Conservation (phyloP, 2,113 vertebrate genomes). For the Hylia prasina region DNA sequence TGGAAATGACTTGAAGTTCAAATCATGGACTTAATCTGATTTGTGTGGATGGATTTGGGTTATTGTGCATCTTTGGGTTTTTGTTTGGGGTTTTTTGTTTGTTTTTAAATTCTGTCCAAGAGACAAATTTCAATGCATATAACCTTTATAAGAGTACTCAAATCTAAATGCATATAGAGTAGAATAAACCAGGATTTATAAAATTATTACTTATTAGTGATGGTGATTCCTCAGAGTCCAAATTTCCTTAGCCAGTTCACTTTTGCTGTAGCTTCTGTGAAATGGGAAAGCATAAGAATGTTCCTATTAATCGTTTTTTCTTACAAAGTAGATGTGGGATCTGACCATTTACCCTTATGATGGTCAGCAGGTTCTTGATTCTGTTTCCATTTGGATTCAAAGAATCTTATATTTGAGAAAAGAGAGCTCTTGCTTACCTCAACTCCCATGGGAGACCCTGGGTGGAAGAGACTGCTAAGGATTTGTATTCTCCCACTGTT, state of each 20-base stretch:
- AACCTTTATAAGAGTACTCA: neutral
- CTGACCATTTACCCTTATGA: neutral
- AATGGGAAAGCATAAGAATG: neutral
- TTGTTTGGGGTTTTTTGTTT: neutral
- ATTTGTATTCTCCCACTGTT: neutral
- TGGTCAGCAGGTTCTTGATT: neutral
- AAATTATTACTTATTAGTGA: neutral
- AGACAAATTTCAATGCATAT: neutral
- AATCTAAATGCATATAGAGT: neutral
- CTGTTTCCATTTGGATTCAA: neutral
- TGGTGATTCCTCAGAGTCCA: neutral
- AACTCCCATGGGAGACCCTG: neutral
- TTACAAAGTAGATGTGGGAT: neutral
- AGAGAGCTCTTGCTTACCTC: neutral
- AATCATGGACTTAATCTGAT: neutral
- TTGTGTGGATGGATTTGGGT: neutral
- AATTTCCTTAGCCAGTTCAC: neutral
- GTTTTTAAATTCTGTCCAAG: neutral
- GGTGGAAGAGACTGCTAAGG: neutral
- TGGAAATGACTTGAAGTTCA: neutral
- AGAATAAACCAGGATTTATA: neutral
- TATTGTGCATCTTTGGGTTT: no score
- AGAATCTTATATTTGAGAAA: neutral
- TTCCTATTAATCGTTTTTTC: neutral
- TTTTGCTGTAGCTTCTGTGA: neutral